Conservation (phyloP, 2,888 invertebrate species). For the Ophion ventricosus region DNA sequence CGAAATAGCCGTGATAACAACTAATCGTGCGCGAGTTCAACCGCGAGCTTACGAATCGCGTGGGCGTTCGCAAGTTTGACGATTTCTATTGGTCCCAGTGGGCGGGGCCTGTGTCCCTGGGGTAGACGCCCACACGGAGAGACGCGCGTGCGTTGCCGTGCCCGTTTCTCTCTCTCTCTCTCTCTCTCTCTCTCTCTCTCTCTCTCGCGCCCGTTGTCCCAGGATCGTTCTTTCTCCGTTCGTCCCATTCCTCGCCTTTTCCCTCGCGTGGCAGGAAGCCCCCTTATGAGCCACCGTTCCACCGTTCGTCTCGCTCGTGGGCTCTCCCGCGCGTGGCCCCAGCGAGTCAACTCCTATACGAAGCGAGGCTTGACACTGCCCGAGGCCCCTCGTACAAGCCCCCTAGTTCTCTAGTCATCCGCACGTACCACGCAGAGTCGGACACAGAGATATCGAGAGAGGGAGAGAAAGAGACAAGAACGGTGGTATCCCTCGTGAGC, state of each 20-base stretch:
- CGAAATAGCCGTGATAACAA: conserved; percentile 51
- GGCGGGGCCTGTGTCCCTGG: conserved; percentile 38
- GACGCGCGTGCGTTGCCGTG: conserved; percentile 59
- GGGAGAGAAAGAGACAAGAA: conserved; percentile 42
- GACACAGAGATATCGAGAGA: conserved; percentile 53
- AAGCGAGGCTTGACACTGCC: conserved; percentile 62
- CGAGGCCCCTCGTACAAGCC: conserved; percentile 63
- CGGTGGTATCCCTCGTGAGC: conserved; percentile 39
- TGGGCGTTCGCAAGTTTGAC: conserved; percentile 42
- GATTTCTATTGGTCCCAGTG: conserved; percentile 57
- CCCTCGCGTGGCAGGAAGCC: conserved; percentile 53
- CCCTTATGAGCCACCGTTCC: conserved; percentile 60
- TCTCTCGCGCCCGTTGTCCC: conserved; percentile 23
- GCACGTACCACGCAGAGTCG: conserved; percentile 67
- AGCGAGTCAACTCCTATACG: conserved; percentile 40
- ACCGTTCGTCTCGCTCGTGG: neutral
- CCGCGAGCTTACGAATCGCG: conserved; percentile 38
- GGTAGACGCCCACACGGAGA: conserved; percentile 49
- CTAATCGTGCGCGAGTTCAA: conserved; percentile 47
- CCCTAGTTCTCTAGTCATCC: conserved; percentile 67
- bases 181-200: conserved; percentile 65
- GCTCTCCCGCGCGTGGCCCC: conserved; percentile 35
- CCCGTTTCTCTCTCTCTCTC: conserved; percentile 65
- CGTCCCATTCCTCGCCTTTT: conserved; percentile 59
- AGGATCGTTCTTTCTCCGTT: conserved; percentile 10